phyloP scores from a whole-genome alignment of 1,140 invertebrate genomes.

The Diorhabda carinulata region DNA sequence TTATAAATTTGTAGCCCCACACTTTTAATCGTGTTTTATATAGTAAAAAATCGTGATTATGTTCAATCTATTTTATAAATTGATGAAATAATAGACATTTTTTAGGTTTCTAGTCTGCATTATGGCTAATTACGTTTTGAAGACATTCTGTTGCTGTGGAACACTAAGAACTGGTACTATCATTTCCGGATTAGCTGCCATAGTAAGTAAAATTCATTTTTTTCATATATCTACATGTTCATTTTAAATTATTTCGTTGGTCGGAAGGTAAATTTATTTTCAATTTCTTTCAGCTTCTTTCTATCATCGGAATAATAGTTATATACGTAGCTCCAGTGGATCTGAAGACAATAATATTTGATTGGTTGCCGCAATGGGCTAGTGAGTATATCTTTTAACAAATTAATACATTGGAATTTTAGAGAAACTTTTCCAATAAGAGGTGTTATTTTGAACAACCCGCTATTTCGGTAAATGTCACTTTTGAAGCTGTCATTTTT shows the following conservation, averaged over 20 bases:
- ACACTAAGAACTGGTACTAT: constrained; percentile 67
- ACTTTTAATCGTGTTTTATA: too few relatives aligned
- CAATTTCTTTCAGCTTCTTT: constrained; percentile 56
- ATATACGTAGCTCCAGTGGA: constrained; percentile 56
- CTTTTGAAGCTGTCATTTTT: too few relatives aligned
- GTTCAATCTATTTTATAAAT: too few relatives aligned
- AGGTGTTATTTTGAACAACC: too few relatives aligned
- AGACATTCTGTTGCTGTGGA: constrained; percentile 57
- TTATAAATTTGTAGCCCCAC: too few relatives aligned
- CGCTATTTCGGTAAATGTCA: too few relatives aligned
- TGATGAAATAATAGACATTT: not conserved
- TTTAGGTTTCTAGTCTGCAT: not conserved
- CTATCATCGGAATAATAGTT: constrained; percentile 55
- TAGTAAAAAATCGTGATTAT: too few relatives aligned
- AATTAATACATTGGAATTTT: too few relatives aligned
- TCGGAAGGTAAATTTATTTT: constrained; percentile 42
- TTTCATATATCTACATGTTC: not conserved
- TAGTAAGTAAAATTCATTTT: constrained; percentile 50
- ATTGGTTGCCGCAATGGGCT: constrained; percentile 52
- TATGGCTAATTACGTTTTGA: constrained; percentile 21
- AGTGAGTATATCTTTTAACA: constrained; percentile 34
- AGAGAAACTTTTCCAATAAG: too few relatives aligned
- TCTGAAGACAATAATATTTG: constrained; percentile 68
- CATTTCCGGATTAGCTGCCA: constrained; percentile 62
- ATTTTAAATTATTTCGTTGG: constrained; percentile 17